Evolutionary conservation across 2,113 vertebrate genomes (phyloP).

Genomic region (Gobius niger): DNA sequence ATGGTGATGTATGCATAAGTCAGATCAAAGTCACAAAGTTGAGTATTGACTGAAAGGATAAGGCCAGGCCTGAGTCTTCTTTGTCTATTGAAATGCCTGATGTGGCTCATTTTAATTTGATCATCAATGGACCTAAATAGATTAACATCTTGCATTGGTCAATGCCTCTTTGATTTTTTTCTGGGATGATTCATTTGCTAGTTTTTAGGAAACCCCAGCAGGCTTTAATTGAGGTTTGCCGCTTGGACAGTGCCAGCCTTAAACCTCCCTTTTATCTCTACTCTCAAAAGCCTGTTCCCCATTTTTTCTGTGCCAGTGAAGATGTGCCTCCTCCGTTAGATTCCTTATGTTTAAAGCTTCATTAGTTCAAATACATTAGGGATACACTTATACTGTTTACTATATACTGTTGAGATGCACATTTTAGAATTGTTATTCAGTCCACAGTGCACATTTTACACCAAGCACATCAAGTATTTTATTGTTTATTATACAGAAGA

Average conservation of each 20-base stretch:
- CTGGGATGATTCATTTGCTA: constrained; percentile 3
- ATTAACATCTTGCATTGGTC: neutral
- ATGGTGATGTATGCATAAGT: neutral
- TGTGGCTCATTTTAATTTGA: neutral
- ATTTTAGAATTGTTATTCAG: no score
- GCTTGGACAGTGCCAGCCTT: neutral
- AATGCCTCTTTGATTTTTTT: neutral
- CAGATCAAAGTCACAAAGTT: neutral
- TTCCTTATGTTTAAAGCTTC: neutral
- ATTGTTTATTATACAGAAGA: no score
- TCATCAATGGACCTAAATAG: neutral
- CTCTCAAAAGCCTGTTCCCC: neutral
- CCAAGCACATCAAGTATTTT: no score
- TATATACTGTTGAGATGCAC: no score
- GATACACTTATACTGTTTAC: no score
- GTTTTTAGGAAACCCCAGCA: neutral
- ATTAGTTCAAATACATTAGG: no score
- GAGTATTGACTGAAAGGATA: neutral
- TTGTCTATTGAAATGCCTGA: neutral
- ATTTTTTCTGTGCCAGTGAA: neutral
- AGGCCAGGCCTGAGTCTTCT: neutral
- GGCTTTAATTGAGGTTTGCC: neutral
- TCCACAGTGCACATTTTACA: no score
- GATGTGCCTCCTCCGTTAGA: neutral
- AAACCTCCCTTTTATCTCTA: neutral